Conservation (phyloP, 2,797 vertebrate genomes). For the Hylomyscus alleni region DNA sequence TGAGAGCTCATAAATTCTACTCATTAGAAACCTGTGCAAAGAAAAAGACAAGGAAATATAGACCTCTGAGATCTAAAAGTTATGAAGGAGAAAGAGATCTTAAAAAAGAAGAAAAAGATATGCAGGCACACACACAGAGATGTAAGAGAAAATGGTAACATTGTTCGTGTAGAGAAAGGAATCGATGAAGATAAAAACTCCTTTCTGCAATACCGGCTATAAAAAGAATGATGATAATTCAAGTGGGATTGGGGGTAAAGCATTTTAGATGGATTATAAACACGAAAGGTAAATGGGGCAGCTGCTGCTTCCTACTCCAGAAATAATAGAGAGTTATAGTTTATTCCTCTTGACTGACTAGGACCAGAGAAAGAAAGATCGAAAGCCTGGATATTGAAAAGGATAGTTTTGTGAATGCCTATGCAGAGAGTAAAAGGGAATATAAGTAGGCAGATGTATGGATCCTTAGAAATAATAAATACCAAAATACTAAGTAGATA, state of each 20-base stretch:
- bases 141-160: neutral
- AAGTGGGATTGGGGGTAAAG: conserved; percentile 7
- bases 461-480: conserved; percentile 53
- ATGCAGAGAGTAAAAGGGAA: neutral
- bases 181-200: conserved; percentile 10
- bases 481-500: neutral
- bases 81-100: neutral
- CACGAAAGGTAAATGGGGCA: neutral
- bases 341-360: conserved; percentile 1
- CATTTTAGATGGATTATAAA: conserved; percentile 48
- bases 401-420: neutral
- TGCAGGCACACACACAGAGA: neutral
- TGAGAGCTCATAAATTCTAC: neutral
- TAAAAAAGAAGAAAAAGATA: neutral
- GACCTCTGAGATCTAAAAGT: neutral
- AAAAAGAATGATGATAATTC: neutral
- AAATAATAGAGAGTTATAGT: conserved; percentile 36
- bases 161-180: conserved; percentile 6
- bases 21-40: neutral
- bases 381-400: neutral
- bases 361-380: neutral
- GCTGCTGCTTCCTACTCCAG: neutral
- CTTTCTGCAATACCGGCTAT: neutral
- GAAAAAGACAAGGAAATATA: neutral
- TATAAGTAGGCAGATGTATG: neutral